Conservation (phyloP, 1,140 invertebrate species). For the Heterodera carotae region DNA sequence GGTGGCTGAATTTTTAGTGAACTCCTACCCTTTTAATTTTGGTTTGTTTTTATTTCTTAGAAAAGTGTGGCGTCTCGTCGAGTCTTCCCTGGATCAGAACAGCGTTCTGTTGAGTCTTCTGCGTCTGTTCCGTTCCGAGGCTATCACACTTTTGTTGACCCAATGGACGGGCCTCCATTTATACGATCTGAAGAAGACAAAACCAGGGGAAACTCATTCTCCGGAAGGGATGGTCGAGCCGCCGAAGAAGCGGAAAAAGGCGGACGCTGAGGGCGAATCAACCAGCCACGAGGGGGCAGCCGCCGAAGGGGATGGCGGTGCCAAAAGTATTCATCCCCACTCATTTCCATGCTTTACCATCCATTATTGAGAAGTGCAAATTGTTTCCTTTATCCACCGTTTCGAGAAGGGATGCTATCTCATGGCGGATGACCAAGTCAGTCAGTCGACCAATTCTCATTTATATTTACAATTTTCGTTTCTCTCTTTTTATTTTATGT, state of each 20-base stretch:
- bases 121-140: constrained; percentile 46
- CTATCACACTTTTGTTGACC: constrained; percentile 48
- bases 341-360: constrained; percentile 4
- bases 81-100: constrained; percentile 32
- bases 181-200: constrained; percentile 35
- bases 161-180: constrained; percentile 53
- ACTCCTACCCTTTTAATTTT: no score
- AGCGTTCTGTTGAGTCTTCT: constrained; percentile 32
- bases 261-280: background rate
- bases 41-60: constrained; percentile 30
- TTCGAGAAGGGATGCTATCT: constrained; percentile 48
- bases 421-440: constrained; percentile 34
- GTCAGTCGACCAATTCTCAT: background rate
- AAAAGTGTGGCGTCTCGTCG: constrained; percentile 35
- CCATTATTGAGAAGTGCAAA: constrained; percentile 39
- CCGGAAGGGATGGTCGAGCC: background rate
- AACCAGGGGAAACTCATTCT: background rate
- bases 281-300: background rate
- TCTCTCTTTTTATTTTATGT: constrained; percentile 1
- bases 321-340: background rate
- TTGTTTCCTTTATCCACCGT: constrained; percentile 44
- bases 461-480: background rate
- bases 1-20: constrained; percentile 26
- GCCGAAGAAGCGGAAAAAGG: background rate
- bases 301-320: background rate